These are phyloP conservation scores for Pleuronectes platessa DNA, from an alignment of 2,113 vertebrate species.

Conservation along the genomic window DNA sequence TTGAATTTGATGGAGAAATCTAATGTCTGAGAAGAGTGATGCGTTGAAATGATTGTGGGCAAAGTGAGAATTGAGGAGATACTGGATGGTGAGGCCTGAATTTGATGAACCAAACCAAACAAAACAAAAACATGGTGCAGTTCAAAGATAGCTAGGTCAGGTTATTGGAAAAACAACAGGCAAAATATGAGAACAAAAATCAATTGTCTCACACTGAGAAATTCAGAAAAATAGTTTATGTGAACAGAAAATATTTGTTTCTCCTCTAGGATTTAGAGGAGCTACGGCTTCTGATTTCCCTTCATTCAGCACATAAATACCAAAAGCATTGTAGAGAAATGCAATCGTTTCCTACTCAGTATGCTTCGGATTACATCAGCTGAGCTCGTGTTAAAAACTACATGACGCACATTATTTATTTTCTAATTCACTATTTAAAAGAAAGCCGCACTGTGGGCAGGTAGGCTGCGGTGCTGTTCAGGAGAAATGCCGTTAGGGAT, in stretches of 20 bases:
- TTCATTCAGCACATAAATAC: not conserved
- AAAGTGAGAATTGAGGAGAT: not conserved
- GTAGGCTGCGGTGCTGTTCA: not conserved
- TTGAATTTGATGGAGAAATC: too few relatives aligned
- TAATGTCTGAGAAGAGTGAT: not conserved
- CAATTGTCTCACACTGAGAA: not conserved
- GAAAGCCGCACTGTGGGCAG: not conserved
- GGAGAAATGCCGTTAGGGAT: slow-evolving; percentile 1
- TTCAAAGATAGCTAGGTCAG: not conserved
- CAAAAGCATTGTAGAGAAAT: not conserved
- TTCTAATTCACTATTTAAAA: not conserved
- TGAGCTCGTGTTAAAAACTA: not conserved
- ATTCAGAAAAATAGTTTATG: not conserved
- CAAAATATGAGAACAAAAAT: slow-evolving; percentile 7
- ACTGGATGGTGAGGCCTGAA: not conserved
- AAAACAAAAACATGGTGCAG: not conserved
- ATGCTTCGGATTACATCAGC: not conserved
- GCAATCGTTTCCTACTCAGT: not conserved
- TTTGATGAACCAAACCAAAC: not conserved
- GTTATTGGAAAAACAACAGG: slow-evolving; percentile 7
- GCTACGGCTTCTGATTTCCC: not conserved
- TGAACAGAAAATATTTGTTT: not conserved
- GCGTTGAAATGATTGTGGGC: not conserved
- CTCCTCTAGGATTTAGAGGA: not conserved
- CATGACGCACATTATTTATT: not conserved